These are phyloP conservation scores for Tachystola acroxantha DNA, from an alignment of 2,888 invertebrate genomes.

Conservation along the genomic window DNA sequence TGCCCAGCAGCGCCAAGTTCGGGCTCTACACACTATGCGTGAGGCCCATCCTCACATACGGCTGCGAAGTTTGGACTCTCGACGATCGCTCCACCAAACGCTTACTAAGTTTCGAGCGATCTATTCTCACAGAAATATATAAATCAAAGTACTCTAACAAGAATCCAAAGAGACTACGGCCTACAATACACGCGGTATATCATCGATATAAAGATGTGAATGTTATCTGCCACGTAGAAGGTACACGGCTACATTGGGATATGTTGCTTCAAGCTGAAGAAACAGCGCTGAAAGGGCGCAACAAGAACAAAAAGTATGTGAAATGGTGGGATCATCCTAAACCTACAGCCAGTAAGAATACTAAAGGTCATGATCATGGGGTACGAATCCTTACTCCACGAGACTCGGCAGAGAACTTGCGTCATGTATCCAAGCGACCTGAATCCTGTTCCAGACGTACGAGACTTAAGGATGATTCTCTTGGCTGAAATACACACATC, in stretches of 20 bases:
- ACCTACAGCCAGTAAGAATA: too few relatives aligned
- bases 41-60: conserved; percentile 47
- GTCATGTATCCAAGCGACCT: background rate
- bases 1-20: conserved; percentile 32
- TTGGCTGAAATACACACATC: too few relatives aligned
- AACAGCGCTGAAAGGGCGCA: conserved; percentile 14
- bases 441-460: too few relatives aligned
- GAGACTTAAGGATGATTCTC: too few relatives aligned
- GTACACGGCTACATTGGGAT: conserved; percentile 36
- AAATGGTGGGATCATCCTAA: conserved; percentile 21
- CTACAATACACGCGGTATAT: conserved; percentile 28
- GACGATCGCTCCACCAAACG: conserved; percentile 21
- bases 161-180: conserved; percentile 32
- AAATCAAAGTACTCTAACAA: conserved; percentile 38
- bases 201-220: conserved; percentile 23
- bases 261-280: conserved; percentile 31
- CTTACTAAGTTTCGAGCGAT: conserved; percentile 35
- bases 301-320: conserved; percentile 10
- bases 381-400: too few relatives aligned
- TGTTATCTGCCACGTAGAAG: conserved; percentile 32
- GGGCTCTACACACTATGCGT: conserved; percentile 42
- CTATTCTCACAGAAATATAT: conserved; percentile 38
- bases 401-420: background rate
- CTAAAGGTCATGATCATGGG: too few relatives aligned
- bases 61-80: conserved; percentile 49